phyloP scores from a whole-genome alignment of 2,797 vertebrate species.

The Dipus sagitta region DNA sequence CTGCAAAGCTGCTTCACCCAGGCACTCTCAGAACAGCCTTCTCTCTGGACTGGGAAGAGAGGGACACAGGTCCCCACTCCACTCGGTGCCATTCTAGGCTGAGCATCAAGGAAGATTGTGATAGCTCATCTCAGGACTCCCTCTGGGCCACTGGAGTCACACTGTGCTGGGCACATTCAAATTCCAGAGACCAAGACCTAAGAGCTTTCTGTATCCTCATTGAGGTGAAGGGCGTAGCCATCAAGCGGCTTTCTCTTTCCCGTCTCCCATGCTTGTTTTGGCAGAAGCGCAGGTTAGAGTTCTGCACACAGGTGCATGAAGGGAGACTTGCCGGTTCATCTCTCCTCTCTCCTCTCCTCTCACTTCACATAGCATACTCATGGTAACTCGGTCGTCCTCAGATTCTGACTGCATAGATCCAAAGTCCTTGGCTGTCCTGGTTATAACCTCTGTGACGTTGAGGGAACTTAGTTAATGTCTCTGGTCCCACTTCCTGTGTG shows the following conservation, averaged over 20 bases:
- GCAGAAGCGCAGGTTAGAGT: neutral
- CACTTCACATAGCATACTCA: neutral
- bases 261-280: conserved; percentile 23
- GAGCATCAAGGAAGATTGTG: neutral
- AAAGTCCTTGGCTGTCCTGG: neutral
- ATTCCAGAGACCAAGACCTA: conserved; percentile 14
- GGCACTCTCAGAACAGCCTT: neutral
- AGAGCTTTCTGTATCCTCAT: neutral
- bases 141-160: neutral
- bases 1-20: neutral
- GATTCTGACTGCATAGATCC: neutral
- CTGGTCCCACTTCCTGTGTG: neutral
- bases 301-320: neutral
- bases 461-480: neutral
- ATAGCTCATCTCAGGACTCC: neutral
- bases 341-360: neutral
- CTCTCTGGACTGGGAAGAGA: neutral
- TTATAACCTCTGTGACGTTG: neutral
- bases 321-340: neutral
- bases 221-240: neutral
- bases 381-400: neutral
- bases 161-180: conserved; percentile 1
- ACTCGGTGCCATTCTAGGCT: no score
- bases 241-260: conserved; percentile 9
- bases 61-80: neutral